A percentile compares a stretch with the other conserved stretches of the same genome.
These are phyloP conservation scores for Porites lutea DNA, from an alignment of 64 coral and sea anemone genomes.

Conservation along the genomic window DNA sequence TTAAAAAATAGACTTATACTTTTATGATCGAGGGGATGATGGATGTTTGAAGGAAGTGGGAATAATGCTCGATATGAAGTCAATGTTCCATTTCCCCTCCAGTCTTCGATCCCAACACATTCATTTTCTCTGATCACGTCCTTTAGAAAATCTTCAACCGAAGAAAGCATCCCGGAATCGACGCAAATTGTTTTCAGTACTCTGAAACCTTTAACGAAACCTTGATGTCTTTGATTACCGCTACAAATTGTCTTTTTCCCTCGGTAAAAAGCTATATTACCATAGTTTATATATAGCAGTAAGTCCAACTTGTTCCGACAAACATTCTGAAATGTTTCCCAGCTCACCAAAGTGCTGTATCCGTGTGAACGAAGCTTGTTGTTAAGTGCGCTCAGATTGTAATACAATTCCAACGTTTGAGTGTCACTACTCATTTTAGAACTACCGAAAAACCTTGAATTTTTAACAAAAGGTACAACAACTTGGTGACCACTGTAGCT, in stretches of 20 bases:
- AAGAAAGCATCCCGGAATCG: constrained; percentile 74
- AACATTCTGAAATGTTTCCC: constrained; percentile 69
- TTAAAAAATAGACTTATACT: constrained; percentile 68
- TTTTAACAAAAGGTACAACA: too few species aligned
- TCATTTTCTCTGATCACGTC: constrained; percentile 53
- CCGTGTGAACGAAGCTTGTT: constrained; percentile 61
- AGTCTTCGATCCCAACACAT: constrained; percentile 83
- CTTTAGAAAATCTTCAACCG: constrained; percentile 60
- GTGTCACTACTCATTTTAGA: not conserved
- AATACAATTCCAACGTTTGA: constrained; percentile 76
- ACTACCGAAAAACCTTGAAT: too few species aligned
- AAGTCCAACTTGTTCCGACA: constrained; percentile 79
- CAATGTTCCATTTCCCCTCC: constrained; percentile 70
- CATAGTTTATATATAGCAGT: constrained; percentile 74
- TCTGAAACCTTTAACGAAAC: constrained; percentile 37
- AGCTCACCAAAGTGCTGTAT: constrained; percentile 68
- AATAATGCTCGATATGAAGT: constrained; percentile 51
- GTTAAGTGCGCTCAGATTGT: constrained; percentile 67
- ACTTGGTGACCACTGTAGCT: too few species aligned
- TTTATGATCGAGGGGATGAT: not conserved
- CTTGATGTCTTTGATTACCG: not conserved
- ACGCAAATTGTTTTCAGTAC: constrained; percentile 83
- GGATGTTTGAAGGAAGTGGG: constrained; percentile 53
- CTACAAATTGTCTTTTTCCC: constrained; percentile 52
- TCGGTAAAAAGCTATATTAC: constrained; percentile 51